A percentile compares a stretch with the other conserved stretches of the same genome.
Conservation (phyloP, 2,797 vertebrate species). For the Sebastes steindachneri region DNA sequence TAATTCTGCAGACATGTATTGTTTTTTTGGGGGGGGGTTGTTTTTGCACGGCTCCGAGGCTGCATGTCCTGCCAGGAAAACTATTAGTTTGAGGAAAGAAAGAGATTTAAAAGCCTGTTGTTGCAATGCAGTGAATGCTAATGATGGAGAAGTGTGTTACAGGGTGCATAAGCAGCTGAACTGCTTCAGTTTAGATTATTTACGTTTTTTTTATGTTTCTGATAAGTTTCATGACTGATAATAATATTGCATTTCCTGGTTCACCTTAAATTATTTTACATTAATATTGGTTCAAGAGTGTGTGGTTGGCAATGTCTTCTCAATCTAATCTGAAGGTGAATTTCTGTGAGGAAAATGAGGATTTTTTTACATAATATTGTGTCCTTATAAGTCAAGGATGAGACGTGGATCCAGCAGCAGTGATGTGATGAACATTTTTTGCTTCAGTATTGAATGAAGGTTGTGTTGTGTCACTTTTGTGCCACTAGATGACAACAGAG, state of each 20-base stretch:
- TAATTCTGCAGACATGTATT: constrained; percentile 46
- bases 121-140: constrained; percentile 14
- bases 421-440: constrained; percentile 26
- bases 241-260: not conserved
- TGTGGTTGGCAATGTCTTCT: not conserved
- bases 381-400: constrained; percentile 9
- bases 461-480: constrained; percentile 29
- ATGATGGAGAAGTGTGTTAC: constrained; percentile 4
- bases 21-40: accelerated
- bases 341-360: not conserved
- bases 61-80: constrained; percentile 24
- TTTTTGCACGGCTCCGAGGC: not conserved
- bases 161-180: not conserved
- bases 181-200: not conserved
- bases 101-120: not conserved
- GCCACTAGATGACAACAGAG: constrained; percentile 78
- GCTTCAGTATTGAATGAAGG: not conserved
- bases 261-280: not conserved
- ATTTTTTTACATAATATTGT: constrained; percentile 11
- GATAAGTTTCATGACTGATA: constrained; percentile 14
- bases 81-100: constrained; percentile 30
- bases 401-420: not conserved
- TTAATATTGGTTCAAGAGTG: not conserved
- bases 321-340: not conserved
- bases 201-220: not conserved